Evolutionary conservation across 2,797 vertebrate genomes (phyloP), one percentile per base, ranked within the genome.

Genomic region (Girardinus metallicus): DNA sequence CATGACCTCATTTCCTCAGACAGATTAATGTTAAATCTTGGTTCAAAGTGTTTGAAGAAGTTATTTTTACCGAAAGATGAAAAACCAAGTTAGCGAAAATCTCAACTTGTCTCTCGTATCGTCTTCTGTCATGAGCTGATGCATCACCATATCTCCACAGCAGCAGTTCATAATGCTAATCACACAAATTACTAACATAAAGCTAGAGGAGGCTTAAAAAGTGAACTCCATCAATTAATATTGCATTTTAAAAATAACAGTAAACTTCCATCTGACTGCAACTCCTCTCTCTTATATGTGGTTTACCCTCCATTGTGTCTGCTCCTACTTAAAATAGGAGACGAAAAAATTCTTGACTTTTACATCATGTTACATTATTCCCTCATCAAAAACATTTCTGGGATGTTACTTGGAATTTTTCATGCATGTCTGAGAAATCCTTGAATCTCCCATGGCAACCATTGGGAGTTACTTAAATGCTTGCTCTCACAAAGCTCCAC

Each of bases 1-100:
- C 81, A 89, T 85, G 74, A 87, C 55, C 78, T 85, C 85, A 92
- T 70, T 80, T 88, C 81, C 79, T 66, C 64, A 71, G 18, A 62
- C 26, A 43, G 51, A 72, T 47, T 39, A 11, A 77, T 80, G 29
- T 78, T 80, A 0, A 2, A 57, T 9, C 41, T 57, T 18, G 26
- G 4, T 15, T 77, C 53, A 79, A 68, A 39, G 49, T 60, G 13
- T 68, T 68, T 26, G 18, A 60, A 60, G 55, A 60, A 6, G 55
- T n/a, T 60, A 31, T 31, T 71, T 13, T 70, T 41, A 43, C 39
- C 2, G 11, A 70, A n/a, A 15, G n/a, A 70, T 44, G 9, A 71
- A 44, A 70, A 70, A 29, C 11, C 2, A 53, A 26, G 51, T 53
- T 53, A 3, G 68, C 26, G n/a, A 44, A 71, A 44, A n/a, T 29